Evolutionary conservation across 2,888 invertebrate species (phyloP), one percentile per base, ranked within the genome.

Genomic region (Pterobdella sp.): DNA sequence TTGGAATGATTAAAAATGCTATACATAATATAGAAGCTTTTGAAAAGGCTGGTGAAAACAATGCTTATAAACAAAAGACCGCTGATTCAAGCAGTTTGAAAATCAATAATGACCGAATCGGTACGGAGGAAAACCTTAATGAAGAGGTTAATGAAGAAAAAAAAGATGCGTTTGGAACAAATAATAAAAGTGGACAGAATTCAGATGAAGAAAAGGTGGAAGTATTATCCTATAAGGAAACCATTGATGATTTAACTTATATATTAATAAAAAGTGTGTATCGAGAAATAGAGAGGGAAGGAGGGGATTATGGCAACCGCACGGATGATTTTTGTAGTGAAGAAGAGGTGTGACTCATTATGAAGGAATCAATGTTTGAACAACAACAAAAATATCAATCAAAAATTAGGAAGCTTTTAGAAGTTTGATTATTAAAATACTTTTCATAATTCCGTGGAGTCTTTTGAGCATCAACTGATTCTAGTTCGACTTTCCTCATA

Each of bases 331-430:
- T 26, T 4, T 56, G n/a, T 26, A 26, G 26, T 4, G 60, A 56
- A 56, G 60, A 56, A 56, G 60, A 56, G 60, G 60, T 22, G 60
- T 56, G 26, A 56, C 60, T 56, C n/a, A n/a, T n/a, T n/a, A n/a
- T n/a, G n/a, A n/a, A n/a, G n/a, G n/a, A n/a, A n/a, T n/a, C n/a
- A n/a, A n/a, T n/a, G n/a, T n/a, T n/a, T n/a, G n/a, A n/a, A n/a
- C n/a, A n/a, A n/a, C n/a, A n/a, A n/a, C n/a, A n/a, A n/a, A n/a
- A n/a, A n/a, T n/a, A n/a, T n/a, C n/a, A n/a, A n/a, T n/a, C n/a
- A n/a, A n/a, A n/a, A n/a, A n/a, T n/a, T n/a, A n/a, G n/a, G n/a
- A n/a, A n/a, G n/a, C n/a, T n/a, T n/a, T n/a, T n/a, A n/a, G n/a
- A n/a, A n/a, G n/a, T n/a, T n/a, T n/a, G n/a, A n/a, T n/a, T n/a